Base-by-base conservation (phyloP, 1,140 invertebrate species). In the Aleiodes sp. region DNA sequence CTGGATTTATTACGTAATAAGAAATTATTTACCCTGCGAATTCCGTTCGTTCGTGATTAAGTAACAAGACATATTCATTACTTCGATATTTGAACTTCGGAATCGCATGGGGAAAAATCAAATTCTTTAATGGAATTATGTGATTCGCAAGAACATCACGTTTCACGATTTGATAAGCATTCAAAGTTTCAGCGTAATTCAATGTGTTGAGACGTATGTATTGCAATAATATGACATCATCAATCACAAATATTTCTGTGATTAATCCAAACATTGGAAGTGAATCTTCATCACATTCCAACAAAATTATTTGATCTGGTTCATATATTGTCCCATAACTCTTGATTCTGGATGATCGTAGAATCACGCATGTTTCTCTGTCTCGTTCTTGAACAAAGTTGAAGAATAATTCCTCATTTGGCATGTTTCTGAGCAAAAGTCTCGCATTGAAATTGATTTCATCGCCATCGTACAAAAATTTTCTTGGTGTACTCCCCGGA, bases 61-160 rank as follows among this genome's bases (percentile, higher is more conserved):
- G 33, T 52, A 70, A 24, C 10, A 41, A 26, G 12, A 65, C 41
- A 65, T 43, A 65, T 46, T 37, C 16, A n/a, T 46, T 39, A 41
- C 24, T 52, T 14, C 10, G 10, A 14, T 63, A 10, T 33, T 39
- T 63, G n/a, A 65, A 63, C 3, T 9, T 12, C 6, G 46, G 28
- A 9, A 70, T 26, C 28, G 21, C 14, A 70, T 70, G 67, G 9
- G 68, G 66, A 64, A 72, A 70, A 29, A 71, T 69, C 7, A 72
- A 64, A 19, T 70, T 46, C 19, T 59, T 56, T 0, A 72, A 9
- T 9, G 28, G 12, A 4, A 41, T 68, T 68, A 39, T 3, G 4
- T 60, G 26, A 31, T 60, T n/a, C 14, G 4, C 9, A 60, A 24
- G 57, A 29, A 60, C 26, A 12, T 60, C 57, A 31, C n/a, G 57